A percentile compares a stretch with the other conserved stretches of the same genome.
Evolutionary conservation across 2,888 invertebrate genomes (phyloP).

Genomic region (Agrochola lychnidis): DNA sequence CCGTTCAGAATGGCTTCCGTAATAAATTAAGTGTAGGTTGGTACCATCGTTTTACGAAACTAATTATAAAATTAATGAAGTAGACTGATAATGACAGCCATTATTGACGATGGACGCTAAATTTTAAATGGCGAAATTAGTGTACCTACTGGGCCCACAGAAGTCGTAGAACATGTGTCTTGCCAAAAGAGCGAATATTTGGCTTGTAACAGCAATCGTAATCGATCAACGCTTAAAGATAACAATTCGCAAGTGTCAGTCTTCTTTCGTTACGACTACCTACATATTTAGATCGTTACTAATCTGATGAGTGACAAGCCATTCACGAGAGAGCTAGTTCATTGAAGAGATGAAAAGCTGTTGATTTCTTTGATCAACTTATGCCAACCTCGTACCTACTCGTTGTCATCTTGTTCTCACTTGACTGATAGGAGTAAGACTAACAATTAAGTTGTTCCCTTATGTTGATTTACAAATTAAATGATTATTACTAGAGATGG

Average conservation of each 20-base stretch:
- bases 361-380: constrained; percentile 9
- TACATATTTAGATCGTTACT: constrained; percentile 27
- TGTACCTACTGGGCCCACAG: neutral
- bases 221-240: constrained; percentile 46
- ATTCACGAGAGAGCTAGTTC: constrained; percentile 31
- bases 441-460: neutral
- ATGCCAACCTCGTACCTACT: neutral
- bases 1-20: constrained; percentile 69
- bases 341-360: constrained; percentile 40
- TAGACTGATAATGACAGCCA: neutral
- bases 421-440: neutral
- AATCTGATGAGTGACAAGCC: constrained; percentile 30
- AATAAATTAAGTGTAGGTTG: constrained; percentile 53
- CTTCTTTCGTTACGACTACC: constrained; percentile 39
- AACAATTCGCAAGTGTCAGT: constrained; percentile 42
- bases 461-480: neutral
- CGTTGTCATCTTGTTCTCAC: neutral
- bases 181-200: constrained; percentile 41
- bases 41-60: constrained; percentile 38
- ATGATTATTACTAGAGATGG: too few species aligned
- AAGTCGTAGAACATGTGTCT: constrained; percentile 1
- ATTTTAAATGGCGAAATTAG: constrained; percentile 29
- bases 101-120: neutral
- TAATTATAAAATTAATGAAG: constrained; percentile 40
- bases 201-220: constrained; percentile 34